Evolutionary conservation across 2,888 invertebrate species (phyloP).

Genomic region (Melipona bicolor): DNA sequence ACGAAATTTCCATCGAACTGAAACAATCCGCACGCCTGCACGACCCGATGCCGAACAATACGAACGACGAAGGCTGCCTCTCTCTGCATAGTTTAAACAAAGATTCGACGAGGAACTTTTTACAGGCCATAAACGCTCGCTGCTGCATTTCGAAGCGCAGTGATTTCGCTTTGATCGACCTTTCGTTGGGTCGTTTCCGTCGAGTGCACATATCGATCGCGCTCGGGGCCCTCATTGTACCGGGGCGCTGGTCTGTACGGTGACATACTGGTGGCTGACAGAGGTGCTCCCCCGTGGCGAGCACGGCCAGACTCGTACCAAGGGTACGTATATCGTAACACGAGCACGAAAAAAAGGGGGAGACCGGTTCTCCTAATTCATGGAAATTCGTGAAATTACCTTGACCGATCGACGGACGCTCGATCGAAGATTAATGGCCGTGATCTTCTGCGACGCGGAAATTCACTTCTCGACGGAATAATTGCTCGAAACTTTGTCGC

Average conservation of each 20-base stretch:
- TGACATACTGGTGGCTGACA: conserved; percentile 83
- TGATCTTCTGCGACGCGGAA: conserved; percentile 7
- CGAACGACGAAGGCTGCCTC: background rate
- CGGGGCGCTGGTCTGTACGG: conserved; percentile 82
- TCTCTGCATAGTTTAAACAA: conserved; percentile 39
- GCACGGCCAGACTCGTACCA: conserved; percentile 25
- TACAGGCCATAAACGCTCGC: conserved; percentile 52
- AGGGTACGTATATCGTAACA: conserved; percentile 19
- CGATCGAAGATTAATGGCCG: conserved; percentile 83
- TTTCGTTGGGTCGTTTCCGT: conserved; percentile 77
- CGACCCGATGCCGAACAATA: conserved; percentile 8
- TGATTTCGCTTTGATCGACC: conserved; percentile 81
- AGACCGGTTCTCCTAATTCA: conserved; percentile 79
- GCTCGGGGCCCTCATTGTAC: conserved; percentile 76
- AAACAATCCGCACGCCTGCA: background rate
- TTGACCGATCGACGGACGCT: conserved; percentile 81
- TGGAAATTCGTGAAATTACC: conserved; percentile 83
- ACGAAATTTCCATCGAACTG: background rate
- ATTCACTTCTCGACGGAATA: conserved; percentile 20
- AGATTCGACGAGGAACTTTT: conserved; percentile 40
- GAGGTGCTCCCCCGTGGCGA: conserved; percentile 67
- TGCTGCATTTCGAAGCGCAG: conserved; percentile 53
- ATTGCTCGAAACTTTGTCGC: conserved; percentile 20
- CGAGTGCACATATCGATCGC: conserved; percentile 83
- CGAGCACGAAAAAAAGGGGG: conserved; percentile 44